Evolutionary conservation across 2,113 vertebrate species (phyloP).

Genomic region (Vanacampus margaritifer): DNA sequence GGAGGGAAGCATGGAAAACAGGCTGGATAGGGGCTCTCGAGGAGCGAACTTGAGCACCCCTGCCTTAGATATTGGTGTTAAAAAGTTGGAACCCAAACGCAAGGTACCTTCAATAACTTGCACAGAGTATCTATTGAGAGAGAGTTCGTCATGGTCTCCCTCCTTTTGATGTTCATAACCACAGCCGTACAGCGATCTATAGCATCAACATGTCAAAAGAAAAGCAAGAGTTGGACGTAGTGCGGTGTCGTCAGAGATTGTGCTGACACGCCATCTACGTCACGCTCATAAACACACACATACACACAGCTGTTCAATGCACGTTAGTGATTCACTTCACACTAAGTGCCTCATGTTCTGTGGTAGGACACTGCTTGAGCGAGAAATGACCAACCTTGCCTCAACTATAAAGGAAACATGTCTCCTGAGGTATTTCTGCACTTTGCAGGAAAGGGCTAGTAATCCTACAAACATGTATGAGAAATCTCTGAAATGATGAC

Average conservation of each 20-base stretch:
- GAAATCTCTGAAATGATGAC: background rate
- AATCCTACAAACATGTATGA: background rate
- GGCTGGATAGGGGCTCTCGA: too few species aligned
- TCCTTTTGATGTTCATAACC: background rate
- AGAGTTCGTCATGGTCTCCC: background rate
- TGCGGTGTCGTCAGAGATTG: constrained; percentile 25
- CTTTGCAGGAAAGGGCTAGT: background rate
- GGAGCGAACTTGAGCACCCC: too few species aligned
- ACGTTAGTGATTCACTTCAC: constrained; percentile 28
- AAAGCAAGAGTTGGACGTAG: background rate
- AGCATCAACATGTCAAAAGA: background rate
- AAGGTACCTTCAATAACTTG: background rate
- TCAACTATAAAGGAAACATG: constrained; percentile 5
- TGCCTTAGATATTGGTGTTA: too few species aligned
- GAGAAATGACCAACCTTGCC: constrained; percentile 36
- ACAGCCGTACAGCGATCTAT: background rate
- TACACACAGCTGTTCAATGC: constrained; percentile 38
- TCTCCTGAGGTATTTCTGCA: background rate
- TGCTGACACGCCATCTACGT: constrained; percentile 55
- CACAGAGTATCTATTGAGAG: too few species aligned
- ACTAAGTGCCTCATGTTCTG: constrained; percentile 12
- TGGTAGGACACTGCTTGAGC: constrained; percentile 23
- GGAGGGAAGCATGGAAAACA: too few species aligned
- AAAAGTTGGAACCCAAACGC: background rate
- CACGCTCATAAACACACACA: constrained; percentile 43